Base-by-base conservation (phyloP, 1,140 invertebrate genomes). In the Aplysia californica region DNA sequence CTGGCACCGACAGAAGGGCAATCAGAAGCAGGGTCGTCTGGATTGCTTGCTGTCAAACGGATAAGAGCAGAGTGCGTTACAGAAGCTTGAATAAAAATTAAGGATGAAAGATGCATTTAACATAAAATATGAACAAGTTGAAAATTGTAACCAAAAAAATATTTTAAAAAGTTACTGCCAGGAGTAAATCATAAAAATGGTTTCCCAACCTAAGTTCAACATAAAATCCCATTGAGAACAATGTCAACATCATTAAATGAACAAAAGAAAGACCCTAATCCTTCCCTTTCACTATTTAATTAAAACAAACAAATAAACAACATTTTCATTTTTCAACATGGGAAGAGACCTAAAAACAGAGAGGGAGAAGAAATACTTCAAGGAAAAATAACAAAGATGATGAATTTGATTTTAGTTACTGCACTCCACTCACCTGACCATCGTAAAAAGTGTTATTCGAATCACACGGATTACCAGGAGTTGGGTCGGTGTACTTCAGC, bases 1-100 rank as follows among this genome's bases (percentile, higher is more conserved):
- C 92, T 0, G 97, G 98, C 33, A 99, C 93, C 85, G 96, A 97
- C 29, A 94, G 78, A 0, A 98, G 80, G 0, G 94, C 95, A 3
- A 94, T 78, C 1, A 95, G 83, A 3, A 97, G 92, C 67, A 96
- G 93, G 21, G 92, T 85, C 21, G 90, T 91, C 88, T 98, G 96
- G 20, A 98, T 36, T 0, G 79, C 91, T 79, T 90, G 88, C 91
- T 98, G 95, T 2, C 83, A 82, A 66, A 67, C 50, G 78, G 74
- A 33, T 80, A 38, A 75, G 4, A 69, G 18, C 74, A 56, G 21
- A 26, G 18, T 26, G 33, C 18, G 4, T 29, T 26, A 33, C 3
- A 44, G 20, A 39, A 3, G 18, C 21, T 65, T 20, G 15, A 68
- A 56, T 55, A 75, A 18, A 26, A 23, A 10, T 26, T 59, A 18